Base-by-base conservation (phyloP, 2,113 vertebrate species). In the Rutilus rutilus region DNA sequence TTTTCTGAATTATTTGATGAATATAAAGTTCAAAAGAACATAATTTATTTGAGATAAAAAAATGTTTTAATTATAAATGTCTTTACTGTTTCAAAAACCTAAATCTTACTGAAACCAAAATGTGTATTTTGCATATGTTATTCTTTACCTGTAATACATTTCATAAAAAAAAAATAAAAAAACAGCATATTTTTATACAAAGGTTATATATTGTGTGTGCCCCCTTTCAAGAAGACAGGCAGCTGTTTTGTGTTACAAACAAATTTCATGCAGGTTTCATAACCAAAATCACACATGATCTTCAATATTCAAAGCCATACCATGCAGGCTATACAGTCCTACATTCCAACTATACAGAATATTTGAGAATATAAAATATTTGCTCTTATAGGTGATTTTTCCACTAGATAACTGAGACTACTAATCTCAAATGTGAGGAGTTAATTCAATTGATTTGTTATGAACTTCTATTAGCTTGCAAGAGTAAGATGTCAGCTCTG, bases 171-270 rank as follows among this genome's bases (percentile, higher is more conserved):
- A 39, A 39, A 39, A 1, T 6, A 39, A 39, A 39, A 42, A 42
- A 42, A 42, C 1, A 0, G 71, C 69, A 47, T 6, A 74, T 47
- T 74, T 74, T 47, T 6, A n/a, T n/a, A n/a, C 10, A 23, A 36
- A 21, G 17, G 65, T 36, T 73, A 73, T 57, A 36, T 79, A 60
- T 54, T 12, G 7, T 78, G 11, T 83, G 23, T 80, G 74, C 79
- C 23, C 50, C 21, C 23, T 79, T 17, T 69, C 25, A 84, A 71
- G 74, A 57, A 42, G 42, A 54, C n/a, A 3, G 12, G 50, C 88
- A 90, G 86, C 86, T 89, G 89, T 23, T 88, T 82, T 88, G 30
- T 71, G 85, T 88, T 87, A 85, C 11, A 82, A 52, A 78, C 19
- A 78, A 78, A 86, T 71, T 86, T 86, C n/a, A 47, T 86, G 80